These are phyloP conservation scores for Gorsachius goisagi DNA, from an alignment of 2,113 vertebrate species.

Conservation along the genomic window DNA sequence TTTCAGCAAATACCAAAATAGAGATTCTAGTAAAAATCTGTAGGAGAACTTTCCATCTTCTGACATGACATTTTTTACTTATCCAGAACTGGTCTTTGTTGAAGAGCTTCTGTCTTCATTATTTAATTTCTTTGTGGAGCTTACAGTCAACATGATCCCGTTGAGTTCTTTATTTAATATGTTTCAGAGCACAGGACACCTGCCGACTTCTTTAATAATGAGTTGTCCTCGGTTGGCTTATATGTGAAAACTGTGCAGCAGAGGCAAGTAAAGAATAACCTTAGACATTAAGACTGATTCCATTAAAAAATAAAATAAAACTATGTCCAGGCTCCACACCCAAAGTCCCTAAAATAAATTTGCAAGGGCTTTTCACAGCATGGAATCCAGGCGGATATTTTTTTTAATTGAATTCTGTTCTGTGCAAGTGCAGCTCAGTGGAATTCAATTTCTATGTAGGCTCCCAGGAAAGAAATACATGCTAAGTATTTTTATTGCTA, in stretches of 20 bases:
- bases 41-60: background rate
- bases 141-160: constrained; percentile 44
- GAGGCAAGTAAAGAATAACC: constrained; percentile 71
- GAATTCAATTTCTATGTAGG: constrained; percentile 53
- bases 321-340: constrained; percentile 22
- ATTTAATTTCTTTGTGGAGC: constrained; percentile 63
- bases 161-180: constrained; percentile 69
- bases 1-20: background rate
- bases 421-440: constrained; percentile 16
- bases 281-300: constrained; percentile 64
- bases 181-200: constrained; percentile 61
- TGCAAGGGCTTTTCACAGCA: constrained; percentile 57
- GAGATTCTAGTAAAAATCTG: background rate
- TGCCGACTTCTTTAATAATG: constrained; percentile 62
- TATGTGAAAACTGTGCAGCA: constrained; percentile 68
- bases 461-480: constrained; percentile 60
- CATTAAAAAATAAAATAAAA: constrained; percentile 65
- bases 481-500: constrained; percentile 53
- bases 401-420: constrained; percentile 61
- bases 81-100: background rate
- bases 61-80: background rate
- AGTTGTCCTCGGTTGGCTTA: constrained; percentile 62
- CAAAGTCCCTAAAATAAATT: constrained; percentile 57
- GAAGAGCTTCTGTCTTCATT: constrained; percentile 49
- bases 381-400: constrained; percentile 29